Base-by-base conservation (phyloP, 2,113 vertebrate genomes). In the Myxocyprinus asiaticus region DNA sequence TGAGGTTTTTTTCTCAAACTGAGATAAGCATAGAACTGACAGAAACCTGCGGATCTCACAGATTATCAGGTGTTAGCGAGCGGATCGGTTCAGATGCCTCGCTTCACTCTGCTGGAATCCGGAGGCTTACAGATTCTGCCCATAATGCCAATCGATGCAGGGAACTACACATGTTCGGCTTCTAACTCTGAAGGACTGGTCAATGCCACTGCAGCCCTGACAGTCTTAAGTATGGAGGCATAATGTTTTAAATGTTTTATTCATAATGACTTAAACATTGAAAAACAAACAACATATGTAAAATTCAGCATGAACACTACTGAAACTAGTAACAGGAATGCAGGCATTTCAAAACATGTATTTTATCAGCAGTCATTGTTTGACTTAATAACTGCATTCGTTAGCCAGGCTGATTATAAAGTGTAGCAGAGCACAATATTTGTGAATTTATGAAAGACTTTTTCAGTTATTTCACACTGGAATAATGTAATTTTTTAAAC, bases 81-180 rank as follows among this genome's bases (percentile, higher is more conserved):
- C 1, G 97, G 97, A 85, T 95, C 94, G 0, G 92, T 97, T 62
- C 94, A 90, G 89, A 93, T 95, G 45, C 92, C 96, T 44, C 88
- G 96, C 55, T 98, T 98, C 89, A 88, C 89, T 0, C 93, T 98
- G 59, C 88, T 98, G 5, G 96, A 96, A 76, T 97, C 97, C 0
- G 96, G 97, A 9, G 95, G 94, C 14, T 90, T 99, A 77, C 93
- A 92, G 93, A 93, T 98, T 73, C 79, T 88, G 3, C 96, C 96
- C 0, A 90, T 95, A 87, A 90, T 88, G 84, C 89, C 93, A 65
- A 93, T 95, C 81, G 97, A 98, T 22, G 93, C 96, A 0, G 96
- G 95, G 74, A 94, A 92, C 55, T 99, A 98, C 83, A 95, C 94
- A 17, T 99, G 97, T 91, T 90, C 89, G 0, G 94, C 94, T 5